These are phyloP conservation scores for Luscinia luscinia DNA, from an alignment of 2,797 vertebrate species.

Conservation along the genomic window DNA sequence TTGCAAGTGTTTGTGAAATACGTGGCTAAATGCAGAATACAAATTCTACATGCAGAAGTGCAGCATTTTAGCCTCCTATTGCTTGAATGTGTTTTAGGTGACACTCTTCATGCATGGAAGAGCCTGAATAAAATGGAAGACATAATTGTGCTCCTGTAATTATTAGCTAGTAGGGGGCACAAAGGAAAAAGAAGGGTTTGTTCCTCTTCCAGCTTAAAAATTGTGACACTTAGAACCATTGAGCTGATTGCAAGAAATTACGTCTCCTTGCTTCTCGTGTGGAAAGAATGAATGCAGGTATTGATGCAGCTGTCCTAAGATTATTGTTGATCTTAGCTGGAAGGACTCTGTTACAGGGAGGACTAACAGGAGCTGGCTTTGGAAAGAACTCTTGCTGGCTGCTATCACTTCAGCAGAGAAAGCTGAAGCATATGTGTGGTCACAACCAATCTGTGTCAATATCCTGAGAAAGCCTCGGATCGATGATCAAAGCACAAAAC, in stretches of 20 bases:
- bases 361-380: conserved; percentile 2
- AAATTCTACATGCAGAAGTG: background rate
- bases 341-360: background rate
- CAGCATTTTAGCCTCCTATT: background rate
- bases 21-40: background rate
- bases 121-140: background rate
- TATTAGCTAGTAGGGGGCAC: background rate
- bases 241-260: background rate
- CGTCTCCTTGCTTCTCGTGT: background rate
- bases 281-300: background rate
- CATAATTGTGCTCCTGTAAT: background rate
- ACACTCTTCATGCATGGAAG: background rate
- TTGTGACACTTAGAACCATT: background rate
- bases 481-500: conserved; percentile 84
- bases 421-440: conserved; percentile 81
- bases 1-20: background rate
- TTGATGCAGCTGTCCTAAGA: background rate
- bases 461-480: conserved; percentile 80
- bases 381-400: conserved; percentile 51
- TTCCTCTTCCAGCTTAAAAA: background rate
- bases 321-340: background rate
- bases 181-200: background rate
- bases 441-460: conserved; percentile 85
- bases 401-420: conserved; percentile 62
- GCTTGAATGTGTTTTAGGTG: background rate